phyloP scores from a whole-genome alignment of 2,888 invertebrate genomes.

The Ptychoptera contaminata region DNA sequence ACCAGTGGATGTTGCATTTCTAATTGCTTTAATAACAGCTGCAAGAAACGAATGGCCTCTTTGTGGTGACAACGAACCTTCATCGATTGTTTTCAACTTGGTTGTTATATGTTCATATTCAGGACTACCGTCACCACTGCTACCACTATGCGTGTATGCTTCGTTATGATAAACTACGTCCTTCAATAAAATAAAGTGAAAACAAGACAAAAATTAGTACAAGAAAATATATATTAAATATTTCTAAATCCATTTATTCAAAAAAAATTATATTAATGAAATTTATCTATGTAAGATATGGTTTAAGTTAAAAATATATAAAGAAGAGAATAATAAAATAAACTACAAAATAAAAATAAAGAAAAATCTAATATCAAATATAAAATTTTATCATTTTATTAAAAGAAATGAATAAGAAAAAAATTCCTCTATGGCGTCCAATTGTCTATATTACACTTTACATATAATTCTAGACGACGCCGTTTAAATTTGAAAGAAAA shows the following conservation, averaged over 20 bases:
- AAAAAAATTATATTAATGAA: too few relatives aligned
- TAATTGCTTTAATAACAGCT: slow-evolving; percentile 55
- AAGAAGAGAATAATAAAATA: too few relatives aligned
- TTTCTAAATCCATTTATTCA: too few relatives aligned
- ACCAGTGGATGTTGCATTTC: slow-evolving; percentile 32
- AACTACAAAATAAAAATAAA: too few relatives aligned
- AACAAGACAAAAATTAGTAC: slow-evolving; percentile 1
- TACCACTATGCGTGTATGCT: slow-evolving; percentile 55
- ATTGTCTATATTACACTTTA: not conserved
- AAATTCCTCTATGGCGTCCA: not conserved
- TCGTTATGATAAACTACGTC: slow-evolving; percentile 68
- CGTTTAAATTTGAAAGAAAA: not conserved
- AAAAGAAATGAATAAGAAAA: too few relatives aligned
- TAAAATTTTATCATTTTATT: too few relatives aligned
- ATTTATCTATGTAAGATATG: too few relatives aligned
- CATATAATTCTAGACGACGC: not conserved
- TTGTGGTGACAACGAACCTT: slow-evolving; percentile 39
- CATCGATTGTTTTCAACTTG: slow-evolving; percentile 12
- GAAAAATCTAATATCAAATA: too few relatives aligned
- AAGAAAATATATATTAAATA: too few relatives aligned
- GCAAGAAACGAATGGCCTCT: slow-evolving; percentile 51
- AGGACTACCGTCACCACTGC: slow-evolving; percentile 51
- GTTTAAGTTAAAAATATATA: too few relatives aligned
- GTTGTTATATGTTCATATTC: slow-evolving; percentile 28
- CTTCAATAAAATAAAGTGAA: slow-evolving; percentile 25